phyloP scores from a whole-genome alignment of 1,140 invertebrate species.

The roundworm (Caenorhabditis elegans) region WBcel235 BX284603.4:4223501-4224000 shows the following conservation, averaged over 20 bases:
- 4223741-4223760: constrained; percentile 2
- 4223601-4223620: background rate
- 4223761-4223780: background rate
- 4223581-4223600: constrained; percentile 8
- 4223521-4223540: no score
- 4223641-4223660: background rate
- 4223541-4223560: background rate
- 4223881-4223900: background rate
- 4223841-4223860: background rate
- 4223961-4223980: background rate
- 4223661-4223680: background rate
- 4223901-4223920: background rate
- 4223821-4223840: background rate
- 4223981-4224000: background rate
- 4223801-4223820: background rate
- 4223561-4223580: background rate
- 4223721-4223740: background rate
- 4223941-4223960: background rate
- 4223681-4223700: background rate
- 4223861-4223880: constrained; percentile 14
- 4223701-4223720: background rate
- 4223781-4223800: background rate
- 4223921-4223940: background rate
- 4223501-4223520: no score
- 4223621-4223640: background rate